phyloP scores from a whole-genome alignment of 2,797 vertebrate species.

The Scyliorhinus canicula region DNA sequence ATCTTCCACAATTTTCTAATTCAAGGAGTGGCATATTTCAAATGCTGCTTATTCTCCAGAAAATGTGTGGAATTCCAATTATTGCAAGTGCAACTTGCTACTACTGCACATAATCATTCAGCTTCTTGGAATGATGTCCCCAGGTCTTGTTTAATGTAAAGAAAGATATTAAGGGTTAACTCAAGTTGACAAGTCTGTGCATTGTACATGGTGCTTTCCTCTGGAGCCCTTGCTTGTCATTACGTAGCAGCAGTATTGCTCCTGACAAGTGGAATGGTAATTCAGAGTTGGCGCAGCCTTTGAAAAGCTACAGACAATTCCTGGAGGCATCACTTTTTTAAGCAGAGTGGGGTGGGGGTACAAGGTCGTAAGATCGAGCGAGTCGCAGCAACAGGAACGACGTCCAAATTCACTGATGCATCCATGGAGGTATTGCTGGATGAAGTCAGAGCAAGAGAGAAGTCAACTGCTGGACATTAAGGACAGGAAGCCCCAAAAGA shows the following conservation, averaged over 20 bases:
- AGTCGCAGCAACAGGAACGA: background rate
- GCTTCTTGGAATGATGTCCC: background rate
- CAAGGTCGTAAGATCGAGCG: background rate
- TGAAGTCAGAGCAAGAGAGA: background rate
- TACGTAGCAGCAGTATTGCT: constrained; percentile 32
- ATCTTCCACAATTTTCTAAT: background rate
- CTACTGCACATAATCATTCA: background rate
- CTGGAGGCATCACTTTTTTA: background rate
- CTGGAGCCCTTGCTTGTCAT: too few relatives aligned
- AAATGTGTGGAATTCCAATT: background rate
- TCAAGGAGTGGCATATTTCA: background rate
- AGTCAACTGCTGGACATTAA: background rate
- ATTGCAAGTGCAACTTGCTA: background rate
- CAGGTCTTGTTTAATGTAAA: background rate
- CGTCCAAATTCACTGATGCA: background rate
- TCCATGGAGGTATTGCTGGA: background rate
- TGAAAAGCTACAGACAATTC: background rate
- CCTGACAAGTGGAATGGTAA: constrained; percentile 40
- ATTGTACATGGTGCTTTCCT: too few relatives aligned
- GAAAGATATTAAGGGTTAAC: background rate
- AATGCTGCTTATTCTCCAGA: background rate
- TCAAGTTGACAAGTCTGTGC: too few relatives aligned
- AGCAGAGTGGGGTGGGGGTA: background rate
- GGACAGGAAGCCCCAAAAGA: background rate
- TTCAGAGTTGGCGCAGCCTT: background rate